Evolutionary conservation across 1,140 invertebrate species (phyloP).

Genomic region (Aporrectodea caliginosa): DNA sequence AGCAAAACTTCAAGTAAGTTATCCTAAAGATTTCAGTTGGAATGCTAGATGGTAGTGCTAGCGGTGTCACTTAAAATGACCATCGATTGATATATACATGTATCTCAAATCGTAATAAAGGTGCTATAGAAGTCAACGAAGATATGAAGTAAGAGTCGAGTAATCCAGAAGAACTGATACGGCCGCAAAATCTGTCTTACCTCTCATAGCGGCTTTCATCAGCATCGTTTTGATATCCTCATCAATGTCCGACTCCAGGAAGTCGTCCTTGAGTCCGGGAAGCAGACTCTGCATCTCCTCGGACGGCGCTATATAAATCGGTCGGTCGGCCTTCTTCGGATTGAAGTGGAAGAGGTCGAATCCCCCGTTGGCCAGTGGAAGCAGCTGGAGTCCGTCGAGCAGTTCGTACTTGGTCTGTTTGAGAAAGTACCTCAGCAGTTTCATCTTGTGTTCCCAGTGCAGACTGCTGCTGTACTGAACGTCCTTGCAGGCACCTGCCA

Average conservation of each 20-base stretch:
- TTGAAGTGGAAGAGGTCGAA: slow-evolving; percentile 18
- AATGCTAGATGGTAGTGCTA: too few relatives aligned
- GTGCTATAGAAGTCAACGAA: too few relatives aligned
- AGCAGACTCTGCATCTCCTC: slow-evolving; percentile 15
- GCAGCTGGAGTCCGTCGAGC: slow-evolving; percentile 28
- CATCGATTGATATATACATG: too few relatives aligned
- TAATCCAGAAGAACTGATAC: too few relatives aligned
- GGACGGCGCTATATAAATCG: slow-evolving; percentile 21
- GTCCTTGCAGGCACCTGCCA: slow-evolving; percentile 15
- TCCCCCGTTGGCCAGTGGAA: slow-evolving; percentile 31
- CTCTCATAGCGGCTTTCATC: slow-evolving; percentile 12
- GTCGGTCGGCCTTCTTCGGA: slow-evolving; percentile 18
- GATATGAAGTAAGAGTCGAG: too few relatives aligned
- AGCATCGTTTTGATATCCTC: slow-evolving; percentile 25
- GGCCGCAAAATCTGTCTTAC: too few relatives aligned
- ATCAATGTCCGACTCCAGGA: slow-evolving; percentile 27
- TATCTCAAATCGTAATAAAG: too few relatives aligned
- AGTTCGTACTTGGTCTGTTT: slow-evolving; percentile 20
- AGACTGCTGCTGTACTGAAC: slow-evolving; percentile 26
- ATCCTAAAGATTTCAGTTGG: too few relatives aligned
- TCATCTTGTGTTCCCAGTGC: slow-evolving; percentile 21
- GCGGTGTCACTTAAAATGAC: too few relatives aligned
- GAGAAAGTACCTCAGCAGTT: slow-evolving; percentile 27
- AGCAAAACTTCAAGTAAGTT: too few relatives aligned
- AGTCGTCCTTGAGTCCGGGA: slow-evolving; percentile 29